These are phyloP conservation scores for Thomomys bottae DNA, from an alignment of 2,113 vertebrate species.

Conservation along the genomic window DNA sequence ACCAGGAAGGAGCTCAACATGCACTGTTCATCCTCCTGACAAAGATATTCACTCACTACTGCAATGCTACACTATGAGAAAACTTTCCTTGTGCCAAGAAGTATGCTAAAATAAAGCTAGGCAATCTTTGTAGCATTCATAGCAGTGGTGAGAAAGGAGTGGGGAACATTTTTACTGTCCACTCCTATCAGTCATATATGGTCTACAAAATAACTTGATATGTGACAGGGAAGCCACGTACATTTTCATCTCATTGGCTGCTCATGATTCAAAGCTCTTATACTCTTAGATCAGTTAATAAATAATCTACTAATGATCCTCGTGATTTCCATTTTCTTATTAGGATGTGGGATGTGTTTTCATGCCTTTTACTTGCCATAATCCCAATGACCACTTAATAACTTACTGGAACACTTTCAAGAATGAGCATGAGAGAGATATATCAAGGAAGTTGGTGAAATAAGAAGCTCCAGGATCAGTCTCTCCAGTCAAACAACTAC, in stretches of 20 bases:
- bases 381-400: neutral
- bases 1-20: neutral
- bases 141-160: too few species aligned
- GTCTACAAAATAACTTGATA: too few species aligned
- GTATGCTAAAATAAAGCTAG: slow-evolving; percentile 17
- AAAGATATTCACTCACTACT: neutral
- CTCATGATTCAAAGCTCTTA: slow-evolving; percentile 3
- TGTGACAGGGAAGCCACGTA: too few species aligned
- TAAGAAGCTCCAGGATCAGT: neutral
- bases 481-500: neutral
- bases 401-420: slow-evolving; percentile 31
- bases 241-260: too few species aligned
- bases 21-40: neutral
- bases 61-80: neutral
- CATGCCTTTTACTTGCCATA: slow-evolving; percentile 2
- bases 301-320: neutral
- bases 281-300: neutral
- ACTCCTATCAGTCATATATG: too few species aligned
- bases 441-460: neutral
- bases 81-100: neutral
- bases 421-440: neutral
- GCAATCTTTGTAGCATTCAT: neutral
- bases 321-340: neutral
- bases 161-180: too few species aligned
- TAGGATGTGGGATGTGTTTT: slow-evolving; percentile 41